Percentiles rank a stretch among this genome's conserved stretches.
Conservation (phyloP, 1,140 invertebrate species). For the Olivierus martensii region DNA sequence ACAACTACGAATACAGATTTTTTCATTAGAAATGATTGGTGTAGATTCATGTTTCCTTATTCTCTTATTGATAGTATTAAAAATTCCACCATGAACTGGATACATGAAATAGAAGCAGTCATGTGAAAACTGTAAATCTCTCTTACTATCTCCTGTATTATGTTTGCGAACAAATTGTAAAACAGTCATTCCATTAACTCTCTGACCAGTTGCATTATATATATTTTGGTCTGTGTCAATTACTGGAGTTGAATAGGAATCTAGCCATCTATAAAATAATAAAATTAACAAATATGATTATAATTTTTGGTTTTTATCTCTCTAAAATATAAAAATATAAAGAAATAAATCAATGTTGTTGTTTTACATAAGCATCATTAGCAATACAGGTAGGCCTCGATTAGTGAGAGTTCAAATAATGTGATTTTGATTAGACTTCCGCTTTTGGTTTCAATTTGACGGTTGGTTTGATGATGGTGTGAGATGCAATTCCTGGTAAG, state of each 20-base stretch:
- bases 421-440: no score
- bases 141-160: slow-evolving; percentile 47
- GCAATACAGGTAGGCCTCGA: no score
- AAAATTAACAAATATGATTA: no score
- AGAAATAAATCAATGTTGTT: no score
- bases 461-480: no score
- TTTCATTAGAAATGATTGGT: slow-evolving; percentile 59
- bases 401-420: no score
- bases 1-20: slow-evolving; percentile 54
- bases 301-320: no score
- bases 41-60: slow-evolving; percentile 63
- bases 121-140: slow-evolving; percentile 69
- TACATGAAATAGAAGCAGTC: slow-evolving; percentile 79
- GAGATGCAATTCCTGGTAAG: no score
- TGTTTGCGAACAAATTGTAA: slow-evolving; percentile 65
- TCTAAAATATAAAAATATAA: no score
- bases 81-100: slow-evolving; percentile 59
- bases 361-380: no score
- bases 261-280: slow-evolving; percentile 43
- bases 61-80: slow-evolving; percentile 68
- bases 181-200: slow-evolving; percentile 59
- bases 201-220: slow-evolving; percentile 48
- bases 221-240: slow-evolving; percentile 61
- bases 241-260: slow-evolving; percentile 37
- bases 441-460: no score